Evolutionary conservation across 53 echinoderm and acorn worm species (phyloP), one percentile per base, ranked within the genome.

Genomic region (Actinopyga echinites): DNA sequence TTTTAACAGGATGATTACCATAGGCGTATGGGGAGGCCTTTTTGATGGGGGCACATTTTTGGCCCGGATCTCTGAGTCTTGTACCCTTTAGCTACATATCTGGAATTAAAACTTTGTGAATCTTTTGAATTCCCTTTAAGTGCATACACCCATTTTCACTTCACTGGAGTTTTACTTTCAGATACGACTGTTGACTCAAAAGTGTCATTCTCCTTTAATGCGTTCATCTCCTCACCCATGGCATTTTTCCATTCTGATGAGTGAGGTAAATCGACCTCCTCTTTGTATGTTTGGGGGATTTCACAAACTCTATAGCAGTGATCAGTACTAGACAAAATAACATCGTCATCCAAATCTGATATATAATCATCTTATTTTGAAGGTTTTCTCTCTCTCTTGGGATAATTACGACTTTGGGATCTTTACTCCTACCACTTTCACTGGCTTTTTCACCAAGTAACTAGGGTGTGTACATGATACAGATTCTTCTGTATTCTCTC

Each of bases 321-420:
- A 80, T 65, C 65, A 17, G 31, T 22, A n/a, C 2, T 49, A 8
- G 0, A 3, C 44, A 44, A 1, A 7, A 25, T 25, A n/a, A n/a
- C n/a, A n/a, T 33, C 30, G 37, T 33, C 32, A 21, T 30, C 81
- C 57, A 57, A 80, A 5, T 80, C 81, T n/a, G 60, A 13, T 5
- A 21, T 61, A 80, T 29, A 60, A 31, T 60, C 31, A 23, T 7
- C 30, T 21, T 80, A 80, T 24, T 25, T 59, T n/a, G 81, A 29
- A 35, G 25, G 38, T 21, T 61, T 82, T 82, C 82, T 82, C n/a
- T 63, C 82, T 32, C 82, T 62, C 24, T 82, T 33, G 36, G 82
- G 82, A 43, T 61, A 61, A 8, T 30, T 79, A 67, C 25, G 64
- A 86, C 21, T 40, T 45, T n/a, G 63, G 57, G 42, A 8, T 62